Percentiles rank a stretch among this genome's conserved stretches.
Conservation (phyloP, 2,797 vertebrate species). For the Gymnothorax javanicus region DNA sequence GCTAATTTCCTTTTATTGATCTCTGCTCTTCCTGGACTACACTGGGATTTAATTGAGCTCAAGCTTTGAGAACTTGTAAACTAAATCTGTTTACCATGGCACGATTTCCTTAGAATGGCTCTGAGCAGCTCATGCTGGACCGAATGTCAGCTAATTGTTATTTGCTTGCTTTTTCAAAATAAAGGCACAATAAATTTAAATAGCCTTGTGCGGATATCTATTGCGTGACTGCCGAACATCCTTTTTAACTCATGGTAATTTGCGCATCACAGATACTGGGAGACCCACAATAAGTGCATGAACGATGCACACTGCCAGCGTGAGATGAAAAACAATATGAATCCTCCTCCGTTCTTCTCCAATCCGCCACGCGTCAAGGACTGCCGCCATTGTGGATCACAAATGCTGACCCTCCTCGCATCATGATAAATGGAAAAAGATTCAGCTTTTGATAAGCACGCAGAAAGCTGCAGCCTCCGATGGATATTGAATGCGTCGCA, state of each 20-base stretch:
- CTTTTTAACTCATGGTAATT: slow-evolving; percentile 25
- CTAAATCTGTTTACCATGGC: slow-evolving; percentile 34
- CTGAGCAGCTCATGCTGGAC: slow-evolving; percentile 15
- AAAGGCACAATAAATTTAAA: slow-evolving; percentile 41
- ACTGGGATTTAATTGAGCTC: slow-evolving; percentile 37
- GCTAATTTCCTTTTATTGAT: slow-evolving; percentile 32
- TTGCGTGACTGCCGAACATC: slow-evolving; percentile 26
- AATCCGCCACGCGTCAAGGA: background rate
- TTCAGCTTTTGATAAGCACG: background rate
- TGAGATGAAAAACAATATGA: slow-evolving; percentile 8
- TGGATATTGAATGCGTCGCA: background rate
- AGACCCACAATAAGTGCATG: background rate
- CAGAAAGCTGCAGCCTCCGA: background rate
- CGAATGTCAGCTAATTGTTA: slow-evolving; percentile 23
- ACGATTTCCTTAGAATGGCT: slow-evolving; percentile 19
- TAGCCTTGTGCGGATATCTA: slow-evolving; percentile 30
- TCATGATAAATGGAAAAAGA: background rate
- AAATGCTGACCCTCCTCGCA: background rate
- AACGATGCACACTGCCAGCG: background rate
- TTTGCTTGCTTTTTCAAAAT: slow-evolving; percentile 28
- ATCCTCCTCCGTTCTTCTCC: background rate
- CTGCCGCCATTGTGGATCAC: background rate
- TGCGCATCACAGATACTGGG: slow-evolving; percentile 11
- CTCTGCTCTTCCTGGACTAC: slow-evolving; percentile 25
- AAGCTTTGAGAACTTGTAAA: slow-evolving; percentile 31